Base-by-base conservation (phyloP, 2,888 invertebrate genomes). In the Aleiodes leptofemur region DNA sequence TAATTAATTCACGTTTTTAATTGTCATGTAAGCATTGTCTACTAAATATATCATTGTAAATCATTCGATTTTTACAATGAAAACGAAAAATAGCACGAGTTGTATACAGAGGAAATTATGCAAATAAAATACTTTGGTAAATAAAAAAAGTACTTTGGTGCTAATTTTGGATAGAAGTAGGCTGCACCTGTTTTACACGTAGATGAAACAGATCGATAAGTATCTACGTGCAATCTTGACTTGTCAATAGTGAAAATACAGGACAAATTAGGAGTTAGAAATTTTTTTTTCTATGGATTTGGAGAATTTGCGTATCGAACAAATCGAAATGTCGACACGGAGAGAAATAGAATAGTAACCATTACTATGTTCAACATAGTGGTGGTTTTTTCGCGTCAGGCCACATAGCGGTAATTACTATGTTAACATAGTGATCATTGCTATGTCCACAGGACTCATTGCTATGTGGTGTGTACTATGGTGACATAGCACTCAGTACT, bases 81-180 rank as follows among this genome's bases (percentile, higher is more conserved):
- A 43, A 43, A 43, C 0, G 0, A 43, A 9, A 7, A 43, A 43
- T n/a, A n/a, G n/a, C n/a, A 14, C 16, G 56, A 14, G 53, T 51
- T 14, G 59, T 7, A 4, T 23, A 13, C 59, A 4, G 57, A 34
- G 23, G 23, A 50, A 53, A 23, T 74, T 72, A 61, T 66, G 68
- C 66, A 48, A 34, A 77, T 75, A 75, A 64, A 53, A 61, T 56
- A 71, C 51, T 23, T 23, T 23, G 23, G 23, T 23, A 23, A 23
- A 23, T 23, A 23, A 23, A 23, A 23, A 23, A 23, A 23, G 76
- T 75, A 64, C 73, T 78, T 78, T 78, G 80, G 57, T 73, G 82
- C 86, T 86, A 86, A 86, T 81, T 86, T 84, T 86, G 85, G 85
- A 73, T 79, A 80, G 79, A 86, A 85, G 80, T 85, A 83, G 86